Evolutionary conservation across 2,113 vertebrate genomes (phyloP), one percentile per base, ranked within the genome.

Genomic region (Vicugna pacos): DNA sequence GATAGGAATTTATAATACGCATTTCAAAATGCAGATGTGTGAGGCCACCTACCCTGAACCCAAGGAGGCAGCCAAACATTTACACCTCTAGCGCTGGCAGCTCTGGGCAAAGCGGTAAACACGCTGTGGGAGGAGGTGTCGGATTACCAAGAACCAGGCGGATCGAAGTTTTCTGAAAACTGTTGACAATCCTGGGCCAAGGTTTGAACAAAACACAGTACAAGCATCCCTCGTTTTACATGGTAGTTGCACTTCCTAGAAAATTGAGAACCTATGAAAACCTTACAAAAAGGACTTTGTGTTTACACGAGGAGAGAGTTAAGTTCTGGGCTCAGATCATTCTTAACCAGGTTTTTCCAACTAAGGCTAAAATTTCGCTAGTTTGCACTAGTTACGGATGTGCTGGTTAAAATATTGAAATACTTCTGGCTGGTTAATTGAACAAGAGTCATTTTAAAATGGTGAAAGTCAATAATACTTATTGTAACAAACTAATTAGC

Each of bases 161-260:
- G 58, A 69, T n/a, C 0, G 9, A 28, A 62, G 24, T 52, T 77
- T 89, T 73, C 70, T 42, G 16, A 93, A 93, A 54, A 54, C 8
- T 14, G 52, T 50, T 30, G 88, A 58, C 46, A 60, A 48, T 16
- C 38, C 65, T 19, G 50, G 56, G 93, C 76, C 70, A 48, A 17
- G 65, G 76, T 88, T 81, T 46, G 9, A 88, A 83, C 38, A 82
- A 42, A 91, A 72, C 15, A 20, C 0, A 0, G 65, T 28, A 46
- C 3, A 65, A 35, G 5, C n/a, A 60, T 60, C 72, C 80, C n/a
- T 90, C 15, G 2, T 73, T 83, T 92, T 35, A 89, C 46, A 20
- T 7, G 6, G 64, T 6, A 46, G 54, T 15, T 35, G 22, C 15
- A 91, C 70, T 96, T 96, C 73, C 95, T 92, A 80, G 96, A 92